Conservation (phyloP, 2,888 invertebrate genomes). For the Drosophila macrothrix region DNA sequence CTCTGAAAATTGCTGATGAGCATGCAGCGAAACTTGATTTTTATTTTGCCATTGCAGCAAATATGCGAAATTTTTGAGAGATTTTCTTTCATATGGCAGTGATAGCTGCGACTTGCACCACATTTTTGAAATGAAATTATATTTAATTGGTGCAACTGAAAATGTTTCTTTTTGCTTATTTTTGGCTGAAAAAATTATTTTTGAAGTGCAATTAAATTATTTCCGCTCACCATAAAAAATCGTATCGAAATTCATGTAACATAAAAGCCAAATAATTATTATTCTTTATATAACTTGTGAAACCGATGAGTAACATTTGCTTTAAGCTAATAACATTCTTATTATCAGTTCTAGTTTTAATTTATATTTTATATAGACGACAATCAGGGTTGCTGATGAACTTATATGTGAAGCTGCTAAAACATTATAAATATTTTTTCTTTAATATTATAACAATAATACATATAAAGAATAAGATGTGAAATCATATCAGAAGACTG, state of each 20-base stretch:
- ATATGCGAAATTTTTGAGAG: conserved; percentile 1
- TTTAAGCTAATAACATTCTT: background rate
- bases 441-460: background rate
- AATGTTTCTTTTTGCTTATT: background rate
- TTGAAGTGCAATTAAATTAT: background rate
- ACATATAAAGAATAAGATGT: background rate
- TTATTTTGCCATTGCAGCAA: conserved; percentile 50
- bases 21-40: conserved; percentile 61
- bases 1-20: conserved; percentile 73
- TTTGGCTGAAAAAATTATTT: background rate
- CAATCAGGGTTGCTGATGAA: background rate
- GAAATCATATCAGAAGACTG: background rate
- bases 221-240: background rate
- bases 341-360: background rate
- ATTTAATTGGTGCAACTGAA: background rate
- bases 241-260: accelerated
- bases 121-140: background rate
- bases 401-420: background rate
- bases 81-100: background rate
- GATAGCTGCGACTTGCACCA: background rate
- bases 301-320: background rate
- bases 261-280: background rate
- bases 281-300: background rate
- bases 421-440: background rate
- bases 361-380: background rate